A percentile compares a stretch with the other conserved stretches of the same genome.
phyloP scores from a whole-genome alignment of 2,888 invertebrate species.

The Drosophila borborema region DNA sequence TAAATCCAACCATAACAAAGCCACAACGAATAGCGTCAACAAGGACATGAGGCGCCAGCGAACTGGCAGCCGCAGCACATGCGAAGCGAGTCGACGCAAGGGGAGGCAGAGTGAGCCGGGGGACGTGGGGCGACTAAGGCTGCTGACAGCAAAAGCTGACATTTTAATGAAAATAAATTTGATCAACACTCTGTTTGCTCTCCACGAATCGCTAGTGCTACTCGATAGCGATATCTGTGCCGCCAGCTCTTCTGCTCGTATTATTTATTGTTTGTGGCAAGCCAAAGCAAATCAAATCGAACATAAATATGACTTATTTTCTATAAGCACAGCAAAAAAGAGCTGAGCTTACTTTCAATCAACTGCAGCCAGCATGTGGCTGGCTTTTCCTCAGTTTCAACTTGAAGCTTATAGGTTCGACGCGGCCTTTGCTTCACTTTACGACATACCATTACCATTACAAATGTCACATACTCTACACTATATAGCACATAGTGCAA shows the following conservation, averaged over 20 bases:
- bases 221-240: conserved; percentile 30
- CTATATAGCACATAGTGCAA: conserved; percentile 51
- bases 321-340: not conserved
- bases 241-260: conserved; percentile 1
- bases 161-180: conserved; percentile 74
- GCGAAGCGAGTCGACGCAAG: no score
- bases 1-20: conserved; percentile 18
- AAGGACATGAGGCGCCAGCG: conserved; percentile 63
- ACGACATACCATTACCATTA: conserved; percentile 45
- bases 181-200: conserved; percentile 66
- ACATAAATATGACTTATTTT: conserved; percentile 35
- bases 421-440: conserved; percentile 35
- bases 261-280: conserved; percentile 16
- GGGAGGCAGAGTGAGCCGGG: not conserved
- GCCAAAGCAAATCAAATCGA: conserved; percentile 16
- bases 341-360: not conserved
- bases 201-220: conserved; percentile 5
- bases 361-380: not conserved
- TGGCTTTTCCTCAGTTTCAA: no score
- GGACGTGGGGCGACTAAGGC: not conserved
- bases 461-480: conserved; percentile 49
- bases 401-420: no score
- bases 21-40: conserved; percentile 46
- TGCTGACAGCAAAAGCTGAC: conserved; percentile 53
- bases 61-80: conserved; percentile 25